These are phyloP conservation scores for rat (Rattus norvegicus) DNA, from an alignment of 2,113 vertebrate species.

Conservation along the genomic window DNA sequence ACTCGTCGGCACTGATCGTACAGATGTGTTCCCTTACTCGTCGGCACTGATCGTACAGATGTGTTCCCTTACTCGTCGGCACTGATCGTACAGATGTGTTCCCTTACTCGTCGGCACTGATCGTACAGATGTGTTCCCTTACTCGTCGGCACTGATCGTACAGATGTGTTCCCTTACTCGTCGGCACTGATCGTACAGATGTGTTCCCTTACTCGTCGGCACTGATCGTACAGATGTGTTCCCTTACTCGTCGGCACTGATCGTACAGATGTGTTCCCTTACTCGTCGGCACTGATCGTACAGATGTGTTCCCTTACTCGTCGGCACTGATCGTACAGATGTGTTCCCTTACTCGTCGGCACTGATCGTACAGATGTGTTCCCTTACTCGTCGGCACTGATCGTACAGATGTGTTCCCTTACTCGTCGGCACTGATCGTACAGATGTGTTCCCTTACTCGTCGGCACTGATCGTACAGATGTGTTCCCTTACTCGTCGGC, in stretches of 20 bases:
- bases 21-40: neutral
- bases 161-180: neutral
- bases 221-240: neutral
- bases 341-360: neutral
- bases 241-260: neutral
- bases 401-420: neutral
- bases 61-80: neutral
- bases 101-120: neutral
- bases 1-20: neutral
- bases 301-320: neutral
- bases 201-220: neutral
- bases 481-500: neutral
- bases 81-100: neutral
- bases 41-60: neutral
- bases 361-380: neutral
- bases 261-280: neutral
- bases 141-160: neutral
- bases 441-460: neutral
- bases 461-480: neutral
- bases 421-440: neutral
- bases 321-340: neutral
- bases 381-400: neutral
- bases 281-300: neutral
- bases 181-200: neutral
- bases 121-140: neutral